These are phyloP conservation scores for Mongoloraphidia duomilia DNA, from an alignment of 2,888 invertebrate genomes.

Conservation along the genomic window DNA sequence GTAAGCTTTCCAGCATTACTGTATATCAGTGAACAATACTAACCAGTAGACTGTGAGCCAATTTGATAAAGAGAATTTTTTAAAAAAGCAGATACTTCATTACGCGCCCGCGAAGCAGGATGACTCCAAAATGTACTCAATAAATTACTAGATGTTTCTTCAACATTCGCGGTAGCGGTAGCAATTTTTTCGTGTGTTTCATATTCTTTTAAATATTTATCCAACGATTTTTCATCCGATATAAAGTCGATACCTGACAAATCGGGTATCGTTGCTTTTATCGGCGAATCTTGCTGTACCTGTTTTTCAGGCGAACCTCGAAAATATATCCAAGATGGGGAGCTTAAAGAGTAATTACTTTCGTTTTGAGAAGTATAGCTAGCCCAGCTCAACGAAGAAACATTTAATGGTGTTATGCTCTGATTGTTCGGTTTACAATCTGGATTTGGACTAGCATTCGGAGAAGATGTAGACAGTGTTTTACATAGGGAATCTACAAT, in stretches of 20 bases:
- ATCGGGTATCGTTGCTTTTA: conserved; percentile 8
- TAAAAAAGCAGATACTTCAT: conserved; percentile 34
- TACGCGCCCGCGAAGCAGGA: conserved; percentile 32
- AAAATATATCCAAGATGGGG: conserved; percentile 28
- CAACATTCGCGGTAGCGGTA: conserved; percentile 18
- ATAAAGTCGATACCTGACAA: conserved; percentile 28
- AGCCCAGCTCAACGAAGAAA: conserved; percentile 27
- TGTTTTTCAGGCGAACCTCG: conserved; percentile 19
- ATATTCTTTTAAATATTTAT: conserved; percentile 31
- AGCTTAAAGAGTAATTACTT: conserved; percentile 21
- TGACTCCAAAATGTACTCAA: conserved; percentile 40
- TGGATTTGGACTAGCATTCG: conserved; percentile 2
- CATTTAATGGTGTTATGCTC: conserved; percentile 24
- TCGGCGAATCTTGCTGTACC: conserved; percentile 3
- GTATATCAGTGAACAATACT: no score
- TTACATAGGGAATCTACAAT: conserved; percentile 18
- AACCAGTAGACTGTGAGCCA: conserved; percentile 34
- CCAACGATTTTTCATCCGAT: conserved; percentile 32
- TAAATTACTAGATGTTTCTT: conserved; percentile 32
- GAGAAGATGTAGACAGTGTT: conserved; percentile 5
- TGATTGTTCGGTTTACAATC: conserved; percentile 7
- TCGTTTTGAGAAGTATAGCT: conserved; percentile 24
- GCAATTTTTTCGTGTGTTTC: conserved; percentile 23
- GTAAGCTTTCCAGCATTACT: no score
- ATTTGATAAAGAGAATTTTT: conserved; percentile 40